phyloP scores from a whole-genome alignment of 2,797 vertebrate genomes.

The Sus cebifrons region DNA sequence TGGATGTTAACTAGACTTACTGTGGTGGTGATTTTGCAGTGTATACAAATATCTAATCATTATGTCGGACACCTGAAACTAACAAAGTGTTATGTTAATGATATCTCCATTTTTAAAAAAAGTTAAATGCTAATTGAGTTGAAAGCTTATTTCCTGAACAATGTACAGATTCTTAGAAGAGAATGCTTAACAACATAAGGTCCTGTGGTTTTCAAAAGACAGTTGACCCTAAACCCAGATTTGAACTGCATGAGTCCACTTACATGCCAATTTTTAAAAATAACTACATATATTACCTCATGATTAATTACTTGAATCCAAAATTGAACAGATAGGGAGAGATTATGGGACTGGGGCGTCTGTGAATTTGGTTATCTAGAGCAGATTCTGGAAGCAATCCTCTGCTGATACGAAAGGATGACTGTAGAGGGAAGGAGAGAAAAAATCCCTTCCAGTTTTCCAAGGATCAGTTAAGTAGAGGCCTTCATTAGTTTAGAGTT shows the following conservation, averaged over 20 bases:
- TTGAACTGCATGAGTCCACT: no score
- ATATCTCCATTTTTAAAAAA: not conserved
- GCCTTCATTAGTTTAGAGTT: not conserved
- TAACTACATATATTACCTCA: no score
- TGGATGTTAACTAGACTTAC: not conserved
- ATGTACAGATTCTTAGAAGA: not conserved
- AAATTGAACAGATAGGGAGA: no score
- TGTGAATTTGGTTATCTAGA: no score
- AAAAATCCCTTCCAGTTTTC: constrained; percentile 28
- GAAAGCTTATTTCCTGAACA: constrained; percentile 35
- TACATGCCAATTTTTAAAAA: no score
- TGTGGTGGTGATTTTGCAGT: no score
- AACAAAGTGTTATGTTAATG: not conserved
- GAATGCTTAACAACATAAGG: not conserved
- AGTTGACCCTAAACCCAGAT: not conserved
- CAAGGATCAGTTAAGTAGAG: not conserved
- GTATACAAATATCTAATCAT: no score
- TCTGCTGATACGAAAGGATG: no score
- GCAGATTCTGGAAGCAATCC: no score
- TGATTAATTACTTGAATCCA: no score
- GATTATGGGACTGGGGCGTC: no score
- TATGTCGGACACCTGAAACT: not conserved
- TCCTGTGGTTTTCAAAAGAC: not conserved
- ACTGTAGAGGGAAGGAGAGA: not conserved
- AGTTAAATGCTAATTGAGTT: not conserved